These are phyloP conservation scores for Rhinolophus sinicus DNA, from an alignment of 2,113 vertebrate genomes.

Conservation along the genomic window DNA sequence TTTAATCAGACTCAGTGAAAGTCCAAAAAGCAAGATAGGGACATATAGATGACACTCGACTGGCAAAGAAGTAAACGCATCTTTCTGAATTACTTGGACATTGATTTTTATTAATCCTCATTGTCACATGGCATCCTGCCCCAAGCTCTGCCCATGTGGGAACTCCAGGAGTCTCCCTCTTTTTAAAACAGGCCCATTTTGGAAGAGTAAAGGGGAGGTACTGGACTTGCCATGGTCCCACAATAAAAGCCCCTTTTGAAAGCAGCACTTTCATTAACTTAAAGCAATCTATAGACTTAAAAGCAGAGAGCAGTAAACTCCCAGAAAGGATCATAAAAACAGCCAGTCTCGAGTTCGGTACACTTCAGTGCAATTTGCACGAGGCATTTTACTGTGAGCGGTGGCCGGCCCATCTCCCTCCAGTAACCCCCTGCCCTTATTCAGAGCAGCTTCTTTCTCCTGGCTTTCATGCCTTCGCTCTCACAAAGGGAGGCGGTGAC, in stretches of 20 bases:
- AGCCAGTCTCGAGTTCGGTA: slow-evolving; percentile 76
- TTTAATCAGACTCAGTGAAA: background rate
- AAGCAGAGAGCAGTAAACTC: slow-evolving; percentile 81
- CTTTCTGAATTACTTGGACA: slow-evolving; percentile 46
- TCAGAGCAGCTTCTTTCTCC: slow-evolving; percentile 65
- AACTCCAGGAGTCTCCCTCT: slow-evolving; percentile 46
- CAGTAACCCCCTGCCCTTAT: slow-evolving; percentile 63
- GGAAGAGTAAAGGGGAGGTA: slow-evolving; percentile 74
- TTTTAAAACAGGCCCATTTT: slow-evolving; percentile 64
- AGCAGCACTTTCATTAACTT: slow-evolving; percentile 83
- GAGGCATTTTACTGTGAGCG: slow-evolving; percentile 73
- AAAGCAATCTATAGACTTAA: slow-evolving; percentile 82
- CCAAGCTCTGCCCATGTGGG: background rate
- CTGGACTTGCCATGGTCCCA: slow-evolving; percentile 53
- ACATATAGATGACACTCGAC: background rate
- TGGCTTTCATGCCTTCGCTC: slow-evolving; percentile 62
- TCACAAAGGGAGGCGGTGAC: slow-evolving; percentile 79
- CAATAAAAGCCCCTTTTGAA: slow-evolving; percentile 78
- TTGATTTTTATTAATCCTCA: slow-evolving; percentile 63
- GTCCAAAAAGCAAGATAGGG: background rate
- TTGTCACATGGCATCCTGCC: background rate
- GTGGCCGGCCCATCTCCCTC: slow-evolving; percentile 68
- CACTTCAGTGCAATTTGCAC: slow-evolving; percentile 76
- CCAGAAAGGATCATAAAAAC: slow-evolving; percentile 80
- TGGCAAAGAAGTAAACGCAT: slow-evolving; percentile 5